These are phyloP conservation scores for Chaetops frenatus DNA, from an alignment of 2,113 vertebrate species.

Conservation along the genomic window DNA sequence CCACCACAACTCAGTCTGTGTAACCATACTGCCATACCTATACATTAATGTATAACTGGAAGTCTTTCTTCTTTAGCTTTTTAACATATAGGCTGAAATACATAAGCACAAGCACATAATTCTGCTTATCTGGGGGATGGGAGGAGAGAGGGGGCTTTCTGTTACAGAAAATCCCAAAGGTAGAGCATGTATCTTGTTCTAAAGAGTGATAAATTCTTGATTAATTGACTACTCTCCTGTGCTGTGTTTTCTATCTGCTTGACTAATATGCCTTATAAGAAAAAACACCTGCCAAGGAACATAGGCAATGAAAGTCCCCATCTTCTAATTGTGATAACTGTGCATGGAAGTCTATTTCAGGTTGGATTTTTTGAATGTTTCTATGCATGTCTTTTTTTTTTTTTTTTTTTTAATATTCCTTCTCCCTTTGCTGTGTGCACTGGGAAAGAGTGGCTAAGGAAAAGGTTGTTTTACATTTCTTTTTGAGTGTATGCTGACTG, in stretches of 20 bases:
- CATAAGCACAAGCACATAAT: background rate
- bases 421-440: background rate
- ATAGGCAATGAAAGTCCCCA: background rate
- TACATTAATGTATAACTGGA: background rate
- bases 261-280: background rate
- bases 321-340: background rate
- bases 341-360: background rate
- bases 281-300: background rate
- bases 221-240: background rate
- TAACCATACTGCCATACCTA: background rate
- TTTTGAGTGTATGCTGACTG: slow-evolving; percentile 12
- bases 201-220: background rate
- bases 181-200: background rate
- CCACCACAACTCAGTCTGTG: background rate
- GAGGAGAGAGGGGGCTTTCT: background rate
- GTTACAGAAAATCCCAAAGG: background rate
- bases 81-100: background rate
- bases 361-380: background rate
- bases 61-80: background rate
- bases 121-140: background rate
- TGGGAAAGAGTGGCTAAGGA: background rate
- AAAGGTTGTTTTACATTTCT: background rate
- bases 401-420: background rate
- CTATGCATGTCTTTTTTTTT: background rate
- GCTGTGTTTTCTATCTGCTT: background rate